A percentile compares a stretch with the other conserved stretches of the same genome.
Evolutionary conservation across 2,888 invertebrate genomes (phyloP).

Genomic region (Thera obeliscata): DNA sequence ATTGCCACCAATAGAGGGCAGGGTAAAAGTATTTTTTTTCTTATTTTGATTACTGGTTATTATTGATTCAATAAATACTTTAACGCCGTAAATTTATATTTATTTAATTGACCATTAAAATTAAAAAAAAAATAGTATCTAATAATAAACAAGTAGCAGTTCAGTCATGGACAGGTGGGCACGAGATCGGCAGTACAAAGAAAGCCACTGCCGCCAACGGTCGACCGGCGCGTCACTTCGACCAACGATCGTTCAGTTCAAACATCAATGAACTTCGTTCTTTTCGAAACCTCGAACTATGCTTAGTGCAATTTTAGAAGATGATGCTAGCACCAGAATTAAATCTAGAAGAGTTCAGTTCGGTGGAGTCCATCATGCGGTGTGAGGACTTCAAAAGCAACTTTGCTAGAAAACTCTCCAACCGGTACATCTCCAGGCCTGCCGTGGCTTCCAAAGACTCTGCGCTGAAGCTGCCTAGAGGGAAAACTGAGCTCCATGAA

Average conservation of each 20-base stretch:
- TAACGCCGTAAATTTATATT: neutral
- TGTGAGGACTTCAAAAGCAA: slow-evolving; percentile 81
- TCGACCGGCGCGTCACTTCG: slow-evolving; percentile 43
- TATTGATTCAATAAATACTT: neutral
- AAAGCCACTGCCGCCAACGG: slow-evolving; percentile 46
- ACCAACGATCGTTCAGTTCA: slow-evolving; percentile 44
- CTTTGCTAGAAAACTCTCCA: slow-evolving; percentile 78
- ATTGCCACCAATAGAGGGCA: slow-evolving; percentile 15
- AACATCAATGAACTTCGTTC: slow-evolving; percentile 52
- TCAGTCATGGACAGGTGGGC: slow-evolving; percentile 10
- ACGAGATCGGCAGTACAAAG: slow-evolving; percentile 41
- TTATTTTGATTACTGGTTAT: neutral
- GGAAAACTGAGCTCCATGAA: slow-evolving; percentile 48
- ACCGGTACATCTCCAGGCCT: slow-evolving; percentile 68
- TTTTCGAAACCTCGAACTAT: slow-evolving; percentile 44
- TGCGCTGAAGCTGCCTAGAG: slow-evolving; percentile 55
- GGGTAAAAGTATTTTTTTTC: neutral
- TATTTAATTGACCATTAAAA: neutral
- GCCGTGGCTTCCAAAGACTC: slow-evolving; percentile 57
- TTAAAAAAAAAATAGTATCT: neutral
- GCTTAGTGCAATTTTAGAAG: slow-evolving; percentile 47
- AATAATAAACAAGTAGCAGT: slow-evolving; percentile 1
- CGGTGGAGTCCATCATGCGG: slow-evolving; percentile 79
- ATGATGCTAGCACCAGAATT: slow-evolving; percentile 57
- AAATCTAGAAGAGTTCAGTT: slow-evolving; percentile 63